A percentile compares a stretch with the other conserved stretches of the same genome.
Conservation (phyloP, 2,113 vertebrate genomes). For the Rhabdomys dilectus region DNA sequence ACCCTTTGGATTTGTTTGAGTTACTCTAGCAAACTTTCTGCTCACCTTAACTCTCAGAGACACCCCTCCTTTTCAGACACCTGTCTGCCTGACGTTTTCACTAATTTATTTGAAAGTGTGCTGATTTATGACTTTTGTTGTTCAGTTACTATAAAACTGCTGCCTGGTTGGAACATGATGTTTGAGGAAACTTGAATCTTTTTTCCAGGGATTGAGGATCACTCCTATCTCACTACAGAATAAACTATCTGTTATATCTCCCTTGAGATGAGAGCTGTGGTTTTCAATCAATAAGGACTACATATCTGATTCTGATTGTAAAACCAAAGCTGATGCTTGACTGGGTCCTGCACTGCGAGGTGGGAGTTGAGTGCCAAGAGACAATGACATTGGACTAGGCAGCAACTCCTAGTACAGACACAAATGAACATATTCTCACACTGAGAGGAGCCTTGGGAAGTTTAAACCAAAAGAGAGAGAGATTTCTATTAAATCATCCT, state of each 20-base stretch:
- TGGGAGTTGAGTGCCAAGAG: neutral
- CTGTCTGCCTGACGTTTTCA: neutral
- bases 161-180: neutral
- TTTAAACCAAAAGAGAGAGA: neutral
- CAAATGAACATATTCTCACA: neutral
- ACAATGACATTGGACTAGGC: neutral
- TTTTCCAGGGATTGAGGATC: neutral
- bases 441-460: neutral
- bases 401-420: neutral
- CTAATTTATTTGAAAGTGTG: neutral
- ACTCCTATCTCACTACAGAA: neutral
- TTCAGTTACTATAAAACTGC: neutral
- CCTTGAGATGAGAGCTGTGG: neutral
- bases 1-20: neutral
- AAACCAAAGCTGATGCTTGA: neutral
- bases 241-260: neutral
- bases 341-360: neutral
- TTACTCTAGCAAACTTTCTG: neutral
- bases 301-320: neutral
- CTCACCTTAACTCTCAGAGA: neutral
- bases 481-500: neutral
- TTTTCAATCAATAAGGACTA: neutral
- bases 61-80: neutral
- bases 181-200: neutral
- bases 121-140: neutral